Evolutionary conservation across 1,140 invertebrate genomes (phyloP), one percentile per base, ranked within the genome.

Genomic region (Eumeta japonica): DNA sequence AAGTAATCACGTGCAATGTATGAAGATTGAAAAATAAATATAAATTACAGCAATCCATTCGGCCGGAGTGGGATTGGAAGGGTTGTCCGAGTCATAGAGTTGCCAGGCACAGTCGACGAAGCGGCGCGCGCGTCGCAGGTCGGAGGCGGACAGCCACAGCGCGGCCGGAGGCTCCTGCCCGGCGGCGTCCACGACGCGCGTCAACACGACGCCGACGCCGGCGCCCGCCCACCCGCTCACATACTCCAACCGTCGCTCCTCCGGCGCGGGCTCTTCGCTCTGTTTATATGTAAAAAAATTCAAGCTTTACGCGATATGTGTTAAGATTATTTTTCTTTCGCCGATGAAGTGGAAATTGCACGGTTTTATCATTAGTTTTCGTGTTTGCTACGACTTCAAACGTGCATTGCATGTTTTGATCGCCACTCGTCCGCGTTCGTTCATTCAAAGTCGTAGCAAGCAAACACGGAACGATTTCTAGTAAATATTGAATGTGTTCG

Each of bases 71-170:
- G 81, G 81, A 17, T 83, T 81, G 36, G 70, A 68, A 10, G 59
- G 58, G 34, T 80, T 74, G 45, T 84, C 85, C 24, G 78, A 68
- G 59, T 86, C 83, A 79, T 92, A 87, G 1, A 97, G 78, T 14
- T 79, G 79, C 90, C 90, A 94, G 41, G 88, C 82, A 50, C 87
- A 89, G 45, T 88, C 82, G 2, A 94, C 66, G 52, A 89, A 78
- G 12, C 83, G 72, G 31, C 89, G 82, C 0, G 90, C 90, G 50
- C 87, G 85, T 14, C 86, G 63, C 50, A 86, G 84, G 67, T 96
- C 96, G 17, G 91, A 79, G 1, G 89, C 84, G 61, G 97, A 89
- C 1, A 92, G 91, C 94, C 94, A 97, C 12, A 97, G 52, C 1
- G 87, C 84, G 0, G 92, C 90, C 15, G 81, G 81, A n/a, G 76